Evolutionary conservation across 2,113 vertebrate genomes (phyloP), one percentile per base, ranked within the genome.

Genomic region (Cyprinus carpio): DNA sequence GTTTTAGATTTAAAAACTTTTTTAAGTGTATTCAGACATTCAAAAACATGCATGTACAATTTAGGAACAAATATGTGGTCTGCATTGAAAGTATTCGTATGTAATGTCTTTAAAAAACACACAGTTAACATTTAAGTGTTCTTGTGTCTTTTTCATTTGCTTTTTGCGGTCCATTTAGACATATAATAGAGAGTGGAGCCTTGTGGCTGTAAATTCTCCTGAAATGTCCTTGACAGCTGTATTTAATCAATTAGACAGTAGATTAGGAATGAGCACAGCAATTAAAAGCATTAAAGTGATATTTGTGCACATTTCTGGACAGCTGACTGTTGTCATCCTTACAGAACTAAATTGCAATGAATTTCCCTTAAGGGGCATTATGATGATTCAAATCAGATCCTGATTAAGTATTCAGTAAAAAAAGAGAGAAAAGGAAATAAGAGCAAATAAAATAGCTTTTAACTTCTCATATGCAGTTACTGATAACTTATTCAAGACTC

Each of bases 151-250:
- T 20, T 43, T 25, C 58, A 25, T 16, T 15, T 79, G 76, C 76
- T 54, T 27, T 34, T 40, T 40, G 54, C 56, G 10, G 56, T 60
- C 56, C 76, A 79, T n/a, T 78, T 60, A 58, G 54, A 60, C 31
- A 37, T 60, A 11, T 23, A 56, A 56, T 31, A 64, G 34, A 43
- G 34, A 64, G 23, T 27, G 23, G 54, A 79, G 54, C 12, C 23
- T 40, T 62, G 56, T 27, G 34, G 15, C 58, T 46, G 3, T 74
- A 15, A 27, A 29, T 16, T 64, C 16, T 46, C n/a, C 6, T 87
- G 91, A 91, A 93, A 91, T 92, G 90, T 92, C 89, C 87, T 56
- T 65, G 91, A 91, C 93, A 94, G 92, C 91, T 93, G 92, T 92
- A 93, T 92, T 89, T 92, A 91, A 92, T 92, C 91, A 90, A 92